phyloP scores from a whole-genome alignment of 1,140 invertebrate genomes.

The Scylla paramamosain region DNA sequence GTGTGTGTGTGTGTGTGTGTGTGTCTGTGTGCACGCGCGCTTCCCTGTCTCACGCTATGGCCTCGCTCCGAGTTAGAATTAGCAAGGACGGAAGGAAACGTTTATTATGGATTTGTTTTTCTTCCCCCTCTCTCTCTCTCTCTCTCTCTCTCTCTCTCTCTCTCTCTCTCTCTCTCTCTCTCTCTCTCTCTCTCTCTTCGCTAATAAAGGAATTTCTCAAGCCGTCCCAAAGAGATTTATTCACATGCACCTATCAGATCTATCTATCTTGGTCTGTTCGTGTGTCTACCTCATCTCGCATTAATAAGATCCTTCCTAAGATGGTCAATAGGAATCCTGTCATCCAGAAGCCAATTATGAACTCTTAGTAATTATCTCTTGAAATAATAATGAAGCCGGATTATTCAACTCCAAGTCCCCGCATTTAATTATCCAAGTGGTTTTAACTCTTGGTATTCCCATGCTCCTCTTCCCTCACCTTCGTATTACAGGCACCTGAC shows the following conservation, averaged over 20 bases:
- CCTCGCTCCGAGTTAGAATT: no score
- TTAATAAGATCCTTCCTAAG: not conserved
- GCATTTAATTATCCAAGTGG: slow-evolving; percentile 30
- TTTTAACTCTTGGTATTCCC: not conserved
- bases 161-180: not conserved
- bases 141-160: not conserved
- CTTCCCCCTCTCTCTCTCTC: not conserved
- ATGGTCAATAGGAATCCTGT: not conserved
- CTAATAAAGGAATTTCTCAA: not conserved
- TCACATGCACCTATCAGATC: not conserved
- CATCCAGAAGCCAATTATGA: slow-evolving; percentile 11
- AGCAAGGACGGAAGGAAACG: no score
- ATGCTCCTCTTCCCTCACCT: not conserved
- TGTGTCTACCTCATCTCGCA: not conserved
- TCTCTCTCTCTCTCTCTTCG: not conserved
- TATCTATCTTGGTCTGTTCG: not conserved
- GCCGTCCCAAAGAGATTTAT: not conserved
- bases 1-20: not conserved
- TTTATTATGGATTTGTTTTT: not conserved
- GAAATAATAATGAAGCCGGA: slow-evolving; percentile 29
- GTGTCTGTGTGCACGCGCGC: no score
- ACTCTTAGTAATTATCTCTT: slow-evolving; percentile 2
- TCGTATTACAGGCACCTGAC: not conserved
- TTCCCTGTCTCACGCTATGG: not conserved
- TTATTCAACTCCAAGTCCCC: slow-evolving; percentile 13